A percentile compares a stretch with the other conserved stretches of the same genome.
Conservation (phyloP, 2,888 invertebrate species). For the Flexamia atlantica region DNA sequence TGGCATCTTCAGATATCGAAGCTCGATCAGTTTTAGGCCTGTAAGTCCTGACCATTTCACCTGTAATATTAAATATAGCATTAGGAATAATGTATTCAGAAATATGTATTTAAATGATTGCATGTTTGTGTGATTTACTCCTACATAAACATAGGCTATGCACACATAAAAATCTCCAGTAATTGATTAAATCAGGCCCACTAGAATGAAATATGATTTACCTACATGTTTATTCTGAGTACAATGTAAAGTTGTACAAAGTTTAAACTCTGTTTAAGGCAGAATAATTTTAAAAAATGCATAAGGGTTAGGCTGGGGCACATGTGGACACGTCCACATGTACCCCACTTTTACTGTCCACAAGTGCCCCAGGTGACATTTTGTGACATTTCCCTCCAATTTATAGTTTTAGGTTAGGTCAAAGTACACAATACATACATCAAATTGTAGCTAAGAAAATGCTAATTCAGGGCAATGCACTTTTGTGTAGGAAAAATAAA, state of each 20-base stretch:
- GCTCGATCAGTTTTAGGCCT: slow-evolving; percentile 26
- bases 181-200: too few relatives aligned
- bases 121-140: too few relatives aligned
- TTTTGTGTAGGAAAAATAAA: not conserved
- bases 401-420: not conserved
- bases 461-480: not conserved
- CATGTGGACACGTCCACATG: not conserved
- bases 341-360: not conserved
- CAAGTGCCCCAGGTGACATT: not conserved
- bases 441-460: not conserved
- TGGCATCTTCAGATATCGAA: slow-evolving; percentile 49
- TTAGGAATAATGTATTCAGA: not conserved
- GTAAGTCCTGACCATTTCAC: slow-evolving; percentile 48
- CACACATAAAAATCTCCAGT: too few relatives aligned
- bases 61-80: slow-evolving; percentile 12
- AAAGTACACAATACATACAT: not conserved
- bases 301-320: not conserved
- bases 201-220: too few relatives aligned
- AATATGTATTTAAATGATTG: not conserved
- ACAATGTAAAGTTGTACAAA: too few relatives aligned
- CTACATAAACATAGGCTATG: too few relatives aligned
- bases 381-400: not conserved
- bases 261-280: too few relatives aligned
- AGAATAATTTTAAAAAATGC: too few relatives aligned
- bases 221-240: too few relatives aligned